Evolutionary conservation across 1,140 invertebrate genomes (phyloP).

Genomic region (Lysiphlebus fabarum): DNA sequence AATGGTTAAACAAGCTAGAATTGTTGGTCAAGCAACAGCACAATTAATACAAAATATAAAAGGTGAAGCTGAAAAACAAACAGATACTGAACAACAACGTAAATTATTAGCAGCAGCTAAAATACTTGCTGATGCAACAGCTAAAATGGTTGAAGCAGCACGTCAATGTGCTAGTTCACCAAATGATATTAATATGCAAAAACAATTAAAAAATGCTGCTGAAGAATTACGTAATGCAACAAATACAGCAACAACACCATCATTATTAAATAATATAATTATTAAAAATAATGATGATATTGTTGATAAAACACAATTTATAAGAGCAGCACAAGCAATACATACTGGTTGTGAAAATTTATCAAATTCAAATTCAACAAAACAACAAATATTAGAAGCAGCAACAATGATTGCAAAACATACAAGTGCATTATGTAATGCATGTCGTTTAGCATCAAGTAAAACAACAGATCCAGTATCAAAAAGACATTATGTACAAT

Average conservation of each 20-base stretch:
- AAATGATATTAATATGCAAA: conserved; percentile 79
- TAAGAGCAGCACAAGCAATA: conserved; percentile 84
- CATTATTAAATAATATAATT: conserved; percentile 75
- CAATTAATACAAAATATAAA: conserved; percentile 91
- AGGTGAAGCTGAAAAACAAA: conserved; percentile 84
- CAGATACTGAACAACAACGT: conserved; percentile 85
- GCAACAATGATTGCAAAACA: conserved; percentile 95
- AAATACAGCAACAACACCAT: conserved; percentile 74
- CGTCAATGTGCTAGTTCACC: conserved; percentile 85
- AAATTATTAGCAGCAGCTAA: conserved; percentile 89
- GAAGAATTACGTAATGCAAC: conserved; percentile 90
- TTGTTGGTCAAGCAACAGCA: conserved; percentile 89
- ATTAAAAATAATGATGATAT: conserved; percentile 70
- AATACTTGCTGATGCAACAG: conserved; percentile 91
- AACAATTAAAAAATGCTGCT: conserved; percentile 79
- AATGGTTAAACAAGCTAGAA: conserved; percentile 91
- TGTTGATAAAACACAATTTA: conserved; percentile 87
- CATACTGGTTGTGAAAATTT: conserved; percentile 82
- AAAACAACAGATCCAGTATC: conserved; percentile 90
- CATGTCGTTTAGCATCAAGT: conserved; percentile 87
- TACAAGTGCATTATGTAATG: conserved; percentile 92
- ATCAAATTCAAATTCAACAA: conserved; percentile 70
- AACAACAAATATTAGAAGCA: conserved; percentile 82
- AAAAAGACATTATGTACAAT: conserved; percentile 95
- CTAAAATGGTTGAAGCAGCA: conserved; percentile 93